Base-by-base conservation (phyloP, 2,797 vertebrate genomes). In the Miichthys miiuy region DNA sequence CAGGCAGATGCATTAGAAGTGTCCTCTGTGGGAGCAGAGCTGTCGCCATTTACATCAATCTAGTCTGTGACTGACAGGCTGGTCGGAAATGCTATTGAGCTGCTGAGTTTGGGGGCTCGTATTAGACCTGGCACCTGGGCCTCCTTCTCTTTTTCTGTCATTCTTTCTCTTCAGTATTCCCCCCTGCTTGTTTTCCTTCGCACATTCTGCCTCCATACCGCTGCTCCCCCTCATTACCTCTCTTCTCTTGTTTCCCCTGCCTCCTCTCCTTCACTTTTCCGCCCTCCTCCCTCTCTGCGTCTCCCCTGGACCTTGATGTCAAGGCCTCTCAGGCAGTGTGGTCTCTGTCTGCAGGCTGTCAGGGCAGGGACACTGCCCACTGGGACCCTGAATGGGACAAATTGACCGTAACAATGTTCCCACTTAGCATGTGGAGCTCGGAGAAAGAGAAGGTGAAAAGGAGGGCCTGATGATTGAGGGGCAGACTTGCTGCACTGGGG, bases 341-440 rank as follows among this genome's bases (percentile, higher is more conserved):
- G 88, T 94, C 92, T 91, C 85, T 92, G 92, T 91, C 93, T 91
- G 90, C 75, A 67, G 90, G 89, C 93, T 94, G 93, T 94, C 92
- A 92, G 83, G 84, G 81, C 81, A 89, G 89, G 93, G 93, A 88
- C 92, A 79, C 92, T 93, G 93, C 93, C 94, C 94, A 94, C 94
- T 92, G 94, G 92, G 95, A 92, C 91, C 72, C 81, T 95, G 94
- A 96, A 96, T 94, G 91, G 94, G 92, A 94, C 94, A 95, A 96
- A 96, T 96, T 95, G 95, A 94, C 92, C 93, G 89, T 93, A 95
- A 95, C 94, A 93, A 93, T 95, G 94, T 95, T 91, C 93, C 93
- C 93, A 95, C 94, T 95, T 95, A 94, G 93, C 93, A 94, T 95
- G 93, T 93, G 90, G 91, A 89, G 90, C 85, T 81, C 60, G 85